Percentiles rank a stretch among this genome's conserved stretches.
Conservation (phyloP, 1,140 invertebrate genomes). For the Lepidurus apus region DNA sequence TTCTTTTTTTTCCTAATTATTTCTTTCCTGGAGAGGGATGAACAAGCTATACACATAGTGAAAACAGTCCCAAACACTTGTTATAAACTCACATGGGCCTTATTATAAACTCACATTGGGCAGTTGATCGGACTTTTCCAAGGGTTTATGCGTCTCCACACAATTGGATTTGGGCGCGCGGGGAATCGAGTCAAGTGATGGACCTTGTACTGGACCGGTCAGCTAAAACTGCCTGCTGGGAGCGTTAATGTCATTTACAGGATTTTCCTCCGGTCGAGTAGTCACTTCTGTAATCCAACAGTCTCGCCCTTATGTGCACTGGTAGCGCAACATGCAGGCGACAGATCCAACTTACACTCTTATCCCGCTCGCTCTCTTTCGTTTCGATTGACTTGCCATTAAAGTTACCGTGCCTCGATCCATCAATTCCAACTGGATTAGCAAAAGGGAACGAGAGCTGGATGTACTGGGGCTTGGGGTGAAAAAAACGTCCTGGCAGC, state of each 20-base stretch:
- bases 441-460: background rate
- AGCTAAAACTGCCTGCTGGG: background rate
- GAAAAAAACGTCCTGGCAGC: background rate
- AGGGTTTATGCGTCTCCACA: constrained; percentile 10
- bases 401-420: background rate
- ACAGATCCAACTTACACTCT: background rate
- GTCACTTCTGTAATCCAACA: background rate
- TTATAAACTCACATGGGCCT: background rate
- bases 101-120: too few relatives aligned
- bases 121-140: background rate
- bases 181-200: background rate
- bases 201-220: background rate
- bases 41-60: background rate
- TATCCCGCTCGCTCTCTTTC: background rate
- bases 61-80: background rate
- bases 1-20: background rate
- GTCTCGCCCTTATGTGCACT: background rate
- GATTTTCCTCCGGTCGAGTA: background rate
- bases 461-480: background rate
- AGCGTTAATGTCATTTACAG: background rate
- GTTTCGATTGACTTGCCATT: background rate
- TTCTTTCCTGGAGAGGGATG: background rate
- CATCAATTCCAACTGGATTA: constrained; percentile 19
- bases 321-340: background rate
- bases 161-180: background rate